phyloP scores from a whole-genome alignment of 2,797 vertebrate species.

The Myiothlypis chrysogaster region DNA sequence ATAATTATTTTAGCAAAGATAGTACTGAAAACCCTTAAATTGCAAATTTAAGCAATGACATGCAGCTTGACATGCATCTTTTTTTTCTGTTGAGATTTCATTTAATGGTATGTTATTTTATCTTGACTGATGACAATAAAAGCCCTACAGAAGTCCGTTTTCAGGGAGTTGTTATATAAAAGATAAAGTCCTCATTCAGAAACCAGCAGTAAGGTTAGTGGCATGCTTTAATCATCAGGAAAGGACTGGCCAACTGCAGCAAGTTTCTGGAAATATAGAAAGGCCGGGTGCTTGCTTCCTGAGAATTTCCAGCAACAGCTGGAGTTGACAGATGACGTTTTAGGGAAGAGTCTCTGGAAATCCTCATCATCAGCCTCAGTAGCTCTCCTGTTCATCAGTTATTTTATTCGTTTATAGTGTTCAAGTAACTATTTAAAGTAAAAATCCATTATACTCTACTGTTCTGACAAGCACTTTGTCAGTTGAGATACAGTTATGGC shows the following conservation, averaged over 20 bases:
- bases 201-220: neutral
- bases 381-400: neutral
- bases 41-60: neutral
- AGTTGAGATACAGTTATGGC: neutral
- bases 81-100: neutral
- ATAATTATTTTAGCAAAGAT: constrained; percentile 25
- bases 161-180: neutral
- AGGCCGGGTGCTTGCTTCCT: neutral
- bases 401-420: neutral
- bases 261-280: neutral
- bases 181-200: neutral
- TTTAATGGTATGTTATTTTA: neutral
- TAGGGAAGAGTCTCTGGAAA: neutral
- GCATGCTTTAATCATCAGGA: neutral
- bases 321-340: neutral
- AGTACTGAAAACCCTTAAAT: neutral
- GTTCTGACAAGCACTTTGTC: neutral
- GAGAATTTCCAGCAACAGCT: neutral
- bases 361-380: neutral
- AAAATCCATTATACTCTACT: neutral
- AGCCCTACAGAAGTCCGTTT: neutral
- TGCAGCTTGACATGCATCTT: neutral
- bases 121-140: neutral
- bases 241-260: neutral
- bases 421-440: neutral